These are phyloP conservation scores for Nymphalis polychloros DNA, from an alignment of 2,888 invertebrate species.

Conservation along the genomic window DNA sequence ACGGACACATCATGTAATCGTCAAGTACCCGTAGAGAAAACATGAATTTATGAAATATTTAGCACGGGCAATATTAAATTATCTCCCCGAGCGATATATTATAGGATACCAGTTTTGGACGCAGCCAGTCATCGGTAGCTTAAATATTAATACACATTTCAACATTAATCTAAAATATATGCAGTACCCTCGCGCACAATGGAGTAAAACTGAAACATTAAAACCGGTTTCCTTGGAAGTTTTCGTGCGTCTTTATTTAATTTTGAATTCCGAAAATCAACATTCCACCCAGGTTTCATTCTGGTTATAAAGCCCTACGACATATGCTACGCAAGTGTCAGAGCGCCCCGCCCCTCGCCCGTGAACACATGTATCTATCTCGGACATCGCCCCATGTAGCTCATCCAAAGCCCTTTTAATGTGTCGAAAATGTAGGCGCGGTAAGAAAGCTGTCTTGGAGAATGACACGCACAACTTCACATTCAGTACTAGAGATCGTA, in stretches of 20 bases:
- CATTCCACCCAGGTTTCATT: conserved; percentile 10
- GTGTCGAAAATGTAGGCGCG: neutral
- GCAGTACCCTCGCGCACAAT: neutral
- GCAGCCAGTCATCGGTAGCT: neutral
- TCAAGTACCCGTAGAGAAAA: too few species aligned
- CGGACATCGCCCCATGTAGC: neutral
- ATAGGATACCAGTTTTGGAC: too few species aligned
- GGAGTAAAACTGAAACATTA: neutral
- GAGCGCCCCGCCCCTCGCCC: neutral
- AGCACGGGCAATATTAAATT: too few species aligned
- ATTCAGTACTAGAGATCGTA: neutral
- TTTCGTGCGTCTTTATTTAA: conserved; percentile 8
- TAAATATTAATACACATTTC: neutral
- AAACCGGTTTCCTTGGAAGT: neutral
- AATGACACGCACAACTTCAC: neutral
- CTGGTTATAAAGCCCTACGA: conserved; percentile 4
- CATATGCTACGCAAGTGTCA: conserved; percentile 13
- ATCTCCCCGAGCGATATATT: too few species aligned
- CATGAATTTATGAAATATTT: too few species aligned
- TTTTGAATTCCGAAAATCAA: conserved; percentile 20
- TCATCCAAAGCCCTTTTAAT: conserved; percentile 3
- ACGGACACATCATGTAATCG: too few species aligned
- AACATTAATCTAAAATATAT: neutral
- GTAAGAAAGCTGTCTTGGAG: neutral
- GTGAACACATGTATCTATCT: neutral